phyloP scores from a whole-genome alignment of 2,113 vertebrate species.

The Carollia perspicillata region DNA sequence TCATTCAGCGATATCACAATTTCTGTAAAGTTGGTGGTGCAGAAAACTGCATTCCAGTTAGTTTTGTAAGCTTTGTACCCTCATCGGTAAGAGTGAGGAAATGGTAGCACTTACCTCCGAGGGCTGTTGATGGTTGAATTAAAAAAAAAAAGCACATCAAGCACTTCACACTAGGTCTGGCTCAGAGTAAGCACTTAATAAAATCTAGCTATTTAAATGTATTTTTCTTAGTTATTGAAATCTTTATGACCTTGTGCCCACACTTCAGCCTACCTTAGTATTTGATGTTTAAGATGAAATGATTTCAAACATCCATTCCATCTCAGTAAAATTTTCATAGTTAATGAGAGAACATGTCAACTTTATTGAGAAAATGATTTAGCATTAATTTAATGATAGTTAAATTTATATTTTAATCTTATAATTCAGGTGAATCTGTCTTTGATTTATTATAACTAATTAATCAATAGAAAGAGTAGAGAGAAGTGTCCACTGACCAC shows the following conservation, averaged over 20 bases:
- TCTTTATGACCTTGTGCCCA: neutral
- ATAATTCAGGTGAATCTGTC: neutral
- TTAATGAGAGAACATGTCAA: slow-evolving; percentile 20
- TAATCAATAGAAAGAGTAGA: neutral
- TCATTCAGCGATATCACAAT: neutral
- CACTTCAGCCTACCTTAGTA: neutral
- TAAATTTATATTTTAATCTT: neutral
- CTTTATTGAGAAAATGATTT: neutral
- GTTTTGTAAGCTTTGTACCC: neutral
- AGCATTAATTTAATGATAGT: neutral
- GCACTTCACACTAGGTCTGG: neutral
- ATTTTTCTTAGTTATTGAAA: neutral
- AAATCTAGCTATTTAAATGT: neutral
- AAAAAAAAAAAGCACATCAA: neutral
- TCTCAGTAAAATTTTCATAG: neutral
- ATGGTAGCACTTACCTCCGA: neutral
- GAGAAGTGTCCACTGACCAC: neutral
- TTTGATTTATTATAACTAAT: neutral
- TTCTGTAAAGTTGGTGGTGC: neutral
- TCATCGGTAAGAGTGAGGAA: neutral
- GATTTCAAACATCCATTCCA: neutral
- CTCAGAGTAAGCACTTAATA: neutral
- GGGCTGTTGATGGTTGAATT: neutral
- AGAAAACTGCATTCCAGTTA: neutral
- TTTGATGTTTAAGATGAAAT: neutral